A percentile compares a stretch with the other conserved stretches of the same genome.
These are phyloP conservation scores for Sarcophaga caerulescens DNA, from an alignment of 2,888 invertebrate species.

Conservation along the genomic window DNA sequence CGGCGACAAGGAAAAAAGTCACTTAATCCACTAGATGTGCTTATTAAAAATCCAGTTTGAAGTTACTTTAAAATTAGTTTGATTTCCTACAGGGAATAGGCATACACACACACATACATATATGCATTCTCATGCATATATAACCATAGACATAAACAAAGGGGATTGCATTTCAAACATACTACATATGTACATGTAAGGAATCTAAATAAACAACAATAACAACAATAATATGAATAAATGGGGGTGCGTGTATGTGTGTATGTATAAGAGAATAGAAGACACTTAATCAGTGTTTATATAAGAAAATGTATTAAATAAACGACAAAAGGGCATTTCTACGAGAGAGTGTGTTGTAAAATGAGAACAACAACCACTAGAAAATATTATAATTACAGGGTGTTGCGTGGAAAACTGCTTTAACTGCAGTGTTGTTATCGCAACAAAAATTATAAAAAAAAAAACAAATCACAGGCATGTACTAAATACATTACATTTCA, in stretches of 20 bases:
- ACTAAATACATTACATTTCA: not conserved
- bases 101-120: not conserved
- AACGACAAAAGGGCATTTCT: constrained; percentile 40
- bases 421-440: too few species aligned
- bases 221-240: not conserved
- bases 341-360: constrained; percentile 5
- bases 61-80: too few species aligned
- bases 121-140: not conserved
- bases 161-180: not conserved
- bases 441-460: not conserved
- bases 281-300: constrained; percentile 57
- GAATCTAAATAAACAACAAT: constrained; percentile 50
- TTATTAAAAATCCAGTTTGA: too few species aligned
- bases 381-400: constrained; percentile 13
- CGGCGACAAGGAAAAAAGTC: too few species aligned
- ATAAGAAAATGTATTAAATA: constrained; percentile 44
- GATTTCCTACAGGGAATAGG: too few species aligned
- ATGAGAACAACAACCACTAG: constrained; percentile 9
- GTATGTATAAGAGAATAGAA: not conserved
- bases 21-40: too few species aligned
- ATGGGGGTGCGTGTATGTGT: not conserved
- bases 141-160: not conserved
- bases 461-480: not conserved
- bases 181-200: too few species aligned
- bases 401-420: not conserved